These are phyloP conservation scores for Mastigias papua DNA, from an alignment of 30 jellyfish, hydroid and myxozoan species.

Conservation along the genomic window DNA sequence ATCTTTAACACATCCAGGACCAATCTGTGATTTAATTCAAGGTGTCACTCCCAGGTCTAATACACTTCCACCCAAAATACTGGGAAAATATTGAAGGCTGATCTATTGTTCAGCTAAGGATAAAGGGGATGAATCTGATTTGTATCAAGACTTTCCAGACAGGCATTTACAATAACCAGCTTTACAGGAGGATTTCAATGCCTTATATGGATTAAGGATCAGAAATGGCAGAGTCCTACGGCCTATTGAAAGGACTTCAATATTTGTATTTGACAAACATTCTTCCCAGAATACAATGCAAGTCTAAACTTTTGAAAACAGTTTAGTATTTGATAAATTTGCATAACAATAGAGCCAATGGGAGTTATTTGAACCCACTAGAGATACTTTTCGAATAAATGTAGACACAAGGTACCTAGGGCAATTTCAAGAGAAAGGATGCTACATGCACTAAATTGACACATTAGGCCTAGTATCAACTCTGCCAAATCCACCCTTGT, in stretches of 20 bases:
- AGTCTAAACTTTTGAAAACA: background rate
- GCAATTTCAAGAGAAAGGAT: background rate
- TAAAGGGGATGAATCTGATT: background rate
- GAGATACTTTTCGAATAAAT: background rate
- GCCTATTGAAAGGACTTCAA: background rate
- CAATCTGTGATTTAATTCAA: no score
- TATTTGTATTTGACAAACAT: conserved; percentile 32
- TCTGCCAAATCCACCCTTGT: conserved; percentile 72
- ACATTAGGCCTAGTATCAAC: conserved; percentile 10
- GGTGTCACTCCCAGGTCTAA: no score
- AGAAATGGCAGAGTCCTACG: conserved; percentile 21
- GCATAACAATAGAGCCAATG: conserved; percentile 61
- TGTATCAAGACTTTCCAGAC: background rate
- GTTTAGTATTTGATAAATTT: background rate
- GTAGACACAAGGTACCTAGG: background rate
- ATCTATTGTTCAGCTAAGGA: no score
- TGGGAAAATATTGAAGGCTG: no score
- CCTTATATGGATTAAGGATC: conserved; percentile 4
- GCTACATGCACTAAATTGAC: background rate
- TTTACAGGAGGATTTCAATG: background rate
- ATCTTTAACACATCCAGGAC: no score
- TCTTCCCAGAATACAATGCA: background rate
- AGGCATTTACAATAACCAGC: background rate
- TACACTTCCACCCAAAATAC: no score
- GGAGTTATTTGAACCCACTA: background rate